Evolutionary conservation across 1,140 invertebrate genomes (phyloP).

Genomic region (Drosophila melanica): DNA sequence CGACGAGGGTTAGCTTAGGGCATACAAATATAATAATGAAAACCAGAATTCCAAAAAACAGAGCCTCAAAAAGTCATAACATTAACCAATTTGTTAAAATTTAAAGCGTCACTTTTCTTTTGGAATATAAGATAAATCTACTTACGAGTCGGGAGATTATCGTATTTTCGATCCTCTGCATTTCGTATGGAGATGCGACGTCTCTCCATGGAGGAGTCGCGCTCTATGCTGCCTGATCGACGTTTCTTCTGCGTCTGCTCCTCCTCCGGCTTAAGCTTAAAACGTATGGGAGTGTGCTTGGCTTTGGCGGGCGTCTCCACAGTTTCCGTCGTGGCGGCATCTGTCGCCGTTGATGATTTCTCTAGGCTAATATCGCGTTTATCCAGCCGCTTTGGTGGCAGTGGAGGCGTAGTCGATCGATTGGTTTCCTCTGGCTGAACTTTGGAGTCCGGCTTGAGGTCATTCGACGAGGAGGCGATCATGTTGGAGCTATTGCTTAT

Average conservation of each 20-base stretch:
- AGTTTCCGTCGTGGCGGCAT: not conserved
- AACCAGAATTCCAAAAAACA: not conserved
- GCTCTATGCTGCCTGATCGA: constrained; percentile 59
- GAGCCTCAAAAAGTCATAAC: not conserved
- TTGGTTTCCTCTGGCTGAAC: constrained; percentile 33
- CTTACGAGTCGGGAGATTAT: constrained; percentile 79
- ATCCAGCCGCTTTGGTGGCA: constrained; percentile 53
- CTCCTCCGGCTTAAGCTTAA: constrained; percentile 60
- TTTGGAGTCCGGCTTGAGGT: constrained; percentile 38
- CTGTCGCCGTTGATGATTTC: constrained; percentile 1
- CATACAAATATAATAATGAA: constrained; percentile 4
- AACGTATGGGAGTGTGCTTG: constrained; percentile 76
- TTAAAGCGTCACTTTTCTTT: not conserved
- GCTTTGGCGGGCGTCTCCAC: constrained; percentile 43
- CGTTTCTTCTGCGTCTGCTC: constrained; percentile 38
- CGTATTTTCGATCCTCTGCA: constrained; percentile 77
- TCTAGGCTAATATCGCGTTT: constrained; percentile 50
- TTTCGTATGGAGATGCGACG: constrained; percentile 72
- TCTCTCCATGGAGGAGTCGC: constrained; percentile 53
- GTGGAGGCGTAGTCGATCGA: constrained; percentile 74
- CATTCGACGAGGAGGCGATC: constrained; percentile 38
- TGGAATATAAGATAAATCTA: not conserved
- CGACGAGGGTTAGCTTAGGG: not conserved
- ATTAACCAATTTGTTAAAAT: not conserved
- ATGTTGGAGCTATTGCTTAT: not conserved